phyloP scores from a whole-genome alignment of 2,113 vertebrate genomes.

The Piprites chloris region DNA sequence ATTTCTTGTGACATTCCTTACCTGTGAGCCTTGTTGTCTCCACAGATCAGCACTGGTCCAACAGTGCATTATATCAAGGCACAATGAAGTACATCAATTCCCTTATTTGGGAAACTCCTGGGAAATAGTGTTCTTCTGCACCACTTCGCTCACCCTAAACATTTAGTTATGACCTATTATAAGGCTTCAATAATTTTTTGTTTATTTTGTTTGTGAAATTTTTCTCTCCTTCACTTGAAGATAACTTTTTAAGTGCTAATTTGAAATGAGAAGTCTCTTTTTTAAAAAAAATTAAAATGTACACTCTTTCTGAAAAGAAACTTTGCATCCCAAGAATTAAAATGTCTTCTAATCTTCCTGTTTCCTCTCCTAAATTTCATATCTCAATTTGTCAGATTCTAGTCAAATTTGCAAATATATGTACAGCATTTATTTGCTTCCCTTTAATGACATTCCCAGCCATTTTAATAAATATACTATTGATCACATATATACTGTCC shows the following conservation, averaged over 20 bases:
- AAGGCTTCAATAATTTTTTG: rapidly evolving
- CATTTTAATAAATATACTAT: neutral
- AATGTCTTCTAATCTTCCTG: neutral
- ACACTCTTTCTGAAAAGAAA: neutral
- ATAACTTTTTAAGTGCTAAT: neutral
- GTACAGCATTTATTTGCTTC: neutral
- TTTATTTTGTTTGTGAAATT: neutral
- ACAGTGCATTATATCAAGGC: neutral
- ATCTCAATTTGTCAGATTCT: neutral
- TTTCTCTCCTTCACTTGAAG: neutral
- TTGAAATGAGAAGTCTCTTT: neutral
- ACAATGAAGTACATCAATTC: neutral
- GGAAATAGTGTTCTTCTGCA: neutral
- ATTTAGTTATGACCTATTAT: neutral
- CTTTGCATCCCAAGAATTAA: neutral
- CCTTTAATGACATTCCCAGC: neutral
- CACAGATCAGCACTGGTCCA: neutral
- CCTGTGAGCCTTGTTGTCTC: neutral
- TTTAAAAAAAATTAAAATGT: neutral
- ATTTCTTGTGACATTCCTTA: neutral
- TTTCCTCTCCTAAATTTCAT: neutral
- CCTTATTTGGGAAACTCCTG: neutral
- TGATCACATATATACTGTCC: neutral
- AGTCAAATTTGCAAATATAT: neutral
- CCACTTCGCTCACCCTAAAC: neutral